Evolutionary conservation across 2,797 vertebrate genomes (phyloP).

Genomic region (Poecilia picta): DNA sequence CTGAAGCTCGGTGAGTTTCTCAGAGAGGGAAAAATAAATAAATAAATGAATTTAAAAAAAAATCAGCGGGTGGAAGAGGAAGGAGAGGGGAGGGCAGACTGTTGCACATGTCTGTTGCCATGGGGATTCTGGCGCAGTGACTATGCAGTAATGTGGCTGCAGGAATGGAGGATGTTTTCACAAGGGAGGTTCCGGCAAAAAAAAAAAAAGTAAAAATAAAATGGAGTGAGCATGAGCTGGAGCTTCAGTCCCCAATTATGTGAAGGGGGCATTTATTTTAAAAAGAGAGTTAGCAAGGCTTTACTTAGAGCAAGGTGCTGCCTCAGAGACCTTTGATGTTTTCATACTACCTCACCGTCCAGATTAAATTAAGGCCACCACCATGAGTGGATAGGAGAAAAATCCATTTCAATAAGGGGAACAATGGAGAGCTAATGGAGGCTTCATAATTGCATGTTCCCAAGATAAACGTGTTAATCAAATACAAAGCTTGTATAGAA

Average conservation of each 20-base stretch:
- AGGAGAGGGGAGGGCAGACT: slow-evolving; percentile 50
- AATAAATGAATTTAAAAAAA: slow-evolving; percentile 42
- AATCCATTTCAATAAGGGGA: slow-evolving; percentile 75
- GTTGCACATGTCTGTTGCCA: slow-evolving; percentile 83
- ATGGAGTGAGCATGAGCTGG: slow-evolving; percentile 59
- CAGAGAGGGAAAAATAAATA: slow-evolving; percentile 39
- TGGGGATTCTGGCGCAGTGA: slow-evolving; percentile 83
- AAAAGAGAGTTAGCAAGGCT: slow-evolving; percentile 58
- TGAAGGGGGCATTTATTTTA: slow-evolving; percentile 70
- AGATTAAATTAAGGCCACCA: slow-evolving; percentile 77
- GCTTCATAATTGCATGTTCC: slow-evolving; percentile 81
- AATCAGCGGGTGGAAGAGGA: slow-evolving; percentile 34
- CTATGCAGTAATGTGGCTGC: slow-evolving; percentile 78
- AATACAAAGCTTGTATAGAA: slow-evolving; percentile 73
- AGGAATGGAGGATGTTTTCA: slow-evolving; percentile 76
- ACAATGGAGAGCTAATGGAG: slow-evolving; percentile 79
- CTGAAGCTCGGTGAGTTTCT: slow-evolving; percentile 51
- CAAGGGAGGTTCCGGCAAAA: slow-evolving; percentile 48
- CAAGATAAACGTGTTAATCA: slow-evolving; percentile 81
- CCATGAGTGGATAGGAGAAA: slow-evolving; percentile 58
- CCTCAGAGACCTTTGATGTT: slow-evolving; percentile 71
- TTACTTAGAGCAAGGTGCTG: slow-evolving; percentile 62
- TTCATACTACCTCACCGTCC: slow-evolving; percentile 63
- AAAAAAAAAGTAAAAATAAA: not conserved
- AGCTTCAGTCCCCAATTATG: slow-evolving; percentile 72